Base-by-base conservation (phyloP, 2,113 vertebrate species). In the Protomyctophum bolini region DNA sequence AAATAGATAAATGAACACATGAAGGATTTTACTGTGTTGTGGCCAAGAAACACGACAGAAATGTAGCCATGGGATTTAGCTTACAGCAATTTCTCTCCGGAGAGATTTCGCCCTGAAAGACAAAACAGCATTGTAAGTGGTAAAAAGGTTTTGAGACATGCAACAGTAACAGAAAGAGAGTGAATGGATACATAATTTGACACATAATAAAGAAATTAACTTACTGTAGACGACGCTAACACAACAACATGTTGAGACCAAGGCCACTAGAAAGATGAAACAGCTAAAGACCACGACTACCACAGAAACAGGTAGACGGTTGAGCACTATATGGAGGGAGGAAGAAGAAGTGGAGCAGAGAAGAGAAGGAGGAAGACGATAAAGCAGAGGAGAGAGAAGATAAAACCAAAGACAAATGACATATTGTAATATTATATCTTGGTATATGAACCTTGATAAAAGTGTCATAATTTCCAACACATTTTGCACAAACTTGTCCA, bases 281-380 rank as follows among this genome's bases (percentile, higher is more conserved):
- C 82, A 73, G 55, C 81, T 83, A 57, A 94, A 91, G 10, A 94
- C 86, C 0, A 79, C 50, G 0, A 73, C 83, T 29, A 76, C 80
- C 50, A 85, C 83, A 1, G 0, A 1, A 7, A 45, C 0, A 1
- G 87, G 73, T 4, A 93, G 49, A 12, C 29, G 66, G 67, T 90
- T 91, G 14, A 91, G 15, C 12, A 21, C 91, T 92, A 62, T 92
- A 62, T 12, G 73, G 28, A 55, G 62, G 51, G 50, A 76, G 8
- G 63, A 58, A 67, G 66, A 68, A 10, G 10, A 58, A 33, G 29
- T 63, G 4, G 6, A 57, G 41, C 60, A 10, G 60, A 50, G 52
- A 28, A 29, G 29, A 28, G 62, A 21, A 21, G 21, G 21, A 21
- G 21, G 21, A 21, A 21, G 21, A 21, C 21, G 47, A 21, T 28